A percentile compares a stretch with the other conserved stretches of the same genome.
Conservation (phyloP, 2,888 invertebrate species). For the Diploptera punctata region DNA sequence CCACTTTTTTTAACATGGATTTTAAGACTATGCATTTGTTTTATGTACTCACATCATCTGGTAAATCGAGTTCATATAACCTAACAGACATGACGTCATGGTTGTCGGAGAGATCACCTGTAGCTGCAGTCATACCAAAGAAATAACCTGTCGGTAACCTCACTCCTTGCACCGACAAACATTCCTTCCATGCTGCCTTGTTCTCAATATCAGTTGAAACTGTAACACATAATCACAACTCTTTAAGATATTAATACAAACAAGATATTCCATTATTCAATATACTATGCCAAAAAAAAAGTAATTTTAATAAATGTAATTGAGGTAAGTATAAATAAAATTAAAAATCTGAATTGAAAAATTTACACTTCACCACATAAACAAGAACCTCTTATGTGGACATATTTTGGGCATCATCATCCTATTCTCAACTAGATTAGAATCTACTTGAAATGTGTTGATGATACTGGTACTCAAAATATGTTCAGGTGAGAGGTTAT, state of each 20-base stretch:
- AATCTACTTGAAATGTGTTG: too few species aligned
- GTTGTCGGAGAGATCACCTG: constrained; percentile 96
- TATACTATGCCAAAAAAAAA: not conserved
- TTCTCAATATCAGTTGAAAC: constrained; percentile 93
- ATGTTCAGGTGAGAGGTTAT: too few species aligned
- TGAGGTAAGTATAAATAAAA: too few species aligned
- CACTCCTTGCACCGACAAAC: constrained; percentile 88
- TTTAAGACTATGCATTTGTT: too few species aligned
- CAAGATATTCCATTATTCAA: not conserved
- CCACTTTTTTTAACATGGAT: too few species aligned
- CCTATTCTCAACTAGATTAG: too few species aligned
- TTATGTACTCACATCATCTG: constrained; percentile 63
- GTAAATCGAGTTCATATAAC: constrained; percentile 88
- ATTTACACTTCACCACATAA: too few species aligned
- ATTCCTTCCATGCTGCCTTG: constrained; percentile 93
- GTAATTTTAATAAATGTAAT: not conserved
- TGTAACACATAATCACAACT: constrained; percentile 53
- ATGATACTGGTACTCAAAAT: too few species aligned
- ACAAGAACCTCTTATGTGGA: too few species aligned
- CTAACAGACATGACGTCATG: constrained; percentile 94
- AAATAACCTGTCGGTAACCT: constrained; percentile 93
- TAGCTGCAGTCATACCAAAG: constrained; percentile 94
- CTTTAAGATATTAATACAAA: not conserved
- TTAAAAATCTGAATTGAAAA: too few species aligned
- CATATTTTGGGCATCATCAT: too few species aligned